Base-by-base conservation (phyloP, 2,888 invertebrate species). In the Rhagophthalmus giganteus region DNA sequence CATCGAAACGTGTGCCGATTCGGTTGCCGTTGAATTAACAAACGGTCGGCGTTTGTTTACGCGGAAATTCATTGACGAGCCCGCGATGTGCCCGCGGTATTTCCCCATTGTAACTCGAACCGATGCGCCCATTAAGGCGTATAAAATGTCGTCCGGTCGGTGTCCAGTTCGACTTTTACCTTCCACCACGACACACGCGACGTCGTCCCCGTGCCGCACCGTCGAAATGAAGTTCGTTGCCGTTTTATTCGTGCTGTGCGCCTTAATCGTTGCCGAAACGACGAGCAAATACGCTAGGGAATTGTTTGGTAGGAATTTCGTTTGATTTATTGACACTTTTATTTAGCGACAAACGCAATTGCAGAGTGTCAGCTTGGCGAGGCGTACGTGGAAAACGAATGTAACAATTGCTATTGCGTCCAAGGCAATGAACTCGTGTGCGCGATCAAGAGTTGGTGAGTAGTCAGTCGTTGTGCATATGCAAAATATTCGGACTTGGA, bases 311-410 rank as follows among this genome's bases (percentile, higher is more conserved):
- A 34, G 16, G 34, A 3, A 8, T 24, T 9, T 33, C n/a, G 16
- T 16, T 14, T 2, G 14, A 14, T 2, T 33, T n/a, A 33, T 13
- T 16, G 5, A 10, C 2, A 30, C 11, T 7, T 20, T 5, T 10
- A 7, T 24, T 5, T 5, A n/a, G n/a, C n/a, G n/a, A n/a, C n/a
- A n/a, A n/a, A n/a, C n/a, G 7, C 7, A 20, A 3, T 34, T 34
- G 10, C 10, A 34, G 34, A 34, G 9, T 34, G 34, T 16, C 16
- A 34, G 11, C 12, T 24, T 11, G 34, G 34, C n/a, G 24, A 34
- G 3, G 20, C 16, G 24, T 34, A 24, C 9, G 24, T 34, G 1
- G n/a, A 15, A 10, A 34, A 34, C 8, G 34, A 11, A 5, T 34
- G 34, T 20, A 20, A 34, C 11, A 14, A 15, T 5, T 34, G 34